A percentile compares a stretch with the other conserved stretches of the same genome.
phyloP scores from a whole-genome alignment of 2,797 vertebrate genomes.

The Aldrovandia affinis region DNA sequence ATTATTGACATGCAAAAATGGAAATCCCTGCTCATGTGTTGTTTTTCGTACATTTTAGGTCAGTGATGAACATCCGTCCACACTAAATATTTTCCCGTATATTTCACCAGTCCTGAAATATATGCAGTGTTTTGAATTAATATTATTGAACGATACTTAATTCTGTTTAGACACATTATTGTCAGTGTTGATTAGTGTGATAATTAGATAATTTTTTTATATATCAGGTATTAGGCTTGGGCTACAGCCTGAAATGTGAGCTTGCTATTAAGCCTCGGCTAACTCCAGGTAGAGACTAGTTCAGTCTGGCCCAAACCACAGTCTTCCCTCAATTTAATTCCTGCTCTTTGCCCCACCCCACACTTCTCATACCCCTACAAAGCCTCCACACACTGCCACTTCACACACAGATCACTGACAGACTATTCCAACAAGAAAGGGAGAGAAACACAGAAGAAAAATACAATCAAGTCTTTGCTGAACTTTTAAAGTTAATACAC shows the following conservation, averaged over 20 bases:
- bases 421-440: conserved; percentile 32
- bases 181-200: too few species aligned
- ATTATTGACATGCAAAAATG: background rate
- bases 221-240: background rate
- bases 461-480: background rate
- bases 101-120: background rate
- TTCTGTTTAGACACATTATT: too few species aligned
- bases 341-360: conserved; percentile 48
- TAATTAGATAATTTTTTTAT: background rate
- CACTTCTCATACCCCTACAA: conserved; percentile 62
- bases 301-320: conserved; percentile 56
- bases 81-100: background rate
- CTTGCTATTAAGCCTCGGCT: background rate
- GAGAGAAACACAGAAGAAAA: background rate
- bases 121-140: background rate
- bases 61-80: background rate
- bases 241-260: background rate
- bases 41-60: conserved; percentile 1
- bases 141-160: background rate
- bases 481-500: conserved; percentile 12
- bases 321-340: conserved; percentile 13
- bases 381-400: conserved; percentile 42
- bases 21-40: background rate
- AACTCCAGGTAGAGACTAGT: conserved; percentile 49
- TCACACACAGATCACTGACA: conserved; percentile 30